These are phyloP conservation scores for Caretta caretta DNA, from an alignment of 2,113 vertebrate species.

Conservation along the genomic window DNA sequence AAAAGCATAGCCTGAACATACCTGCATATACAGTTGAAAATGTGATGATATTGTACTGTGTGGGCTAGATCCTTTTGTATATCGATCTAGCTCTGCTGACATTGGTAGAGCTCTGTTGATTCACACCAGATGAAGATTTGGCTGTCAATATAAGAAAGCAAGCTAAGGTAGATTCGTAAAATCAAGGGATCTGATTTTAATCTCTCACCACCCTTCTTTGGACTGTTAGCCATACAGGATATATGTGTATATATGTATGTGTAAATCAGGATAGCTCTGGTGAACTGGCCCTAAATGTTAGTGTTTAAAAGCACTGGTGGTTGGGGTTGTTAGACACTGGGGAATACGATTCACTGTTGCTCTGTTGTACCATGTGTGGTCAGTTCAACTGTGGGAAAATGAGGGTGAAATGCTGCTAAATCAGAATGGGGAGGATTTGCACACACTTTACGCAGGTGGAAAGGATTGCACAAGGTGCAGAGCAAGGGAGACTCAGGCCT, in stretches of 20 bases:
- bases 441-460: background rate
- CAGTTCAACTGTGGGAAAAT: background rate
- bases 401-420: background rate
- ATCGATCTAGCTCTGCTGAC: background rate
- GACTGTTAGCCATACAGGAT: rapidly evolving
- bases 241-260: too few relatives aligned
- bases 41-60: background rate
- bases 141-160: background rate
- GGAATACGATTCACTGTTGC: background rate
- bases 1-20: background rate
- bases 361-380: background rate
- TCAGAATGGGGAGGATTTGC: background rate
- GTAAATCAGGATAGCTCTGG: background rate
- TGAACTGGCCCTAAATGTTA: background rate
- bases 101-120: background rate
- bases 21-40: background rate
- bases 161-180: background rate
- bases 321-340: background rate
- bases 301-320: background rate
- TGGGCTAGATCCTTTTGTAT: background rate
- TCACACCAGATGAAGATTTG: background rate
- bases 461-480: background rate
- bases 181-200: background rate
- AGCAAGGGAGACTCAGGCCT: background rate
- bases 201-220: background rate